Evolutionary conservation across 2,888 invertebrate genomes (phyloP), one percentile per base, ranked within the genome.

Genomic region (Leucophenga montana): DNA sequence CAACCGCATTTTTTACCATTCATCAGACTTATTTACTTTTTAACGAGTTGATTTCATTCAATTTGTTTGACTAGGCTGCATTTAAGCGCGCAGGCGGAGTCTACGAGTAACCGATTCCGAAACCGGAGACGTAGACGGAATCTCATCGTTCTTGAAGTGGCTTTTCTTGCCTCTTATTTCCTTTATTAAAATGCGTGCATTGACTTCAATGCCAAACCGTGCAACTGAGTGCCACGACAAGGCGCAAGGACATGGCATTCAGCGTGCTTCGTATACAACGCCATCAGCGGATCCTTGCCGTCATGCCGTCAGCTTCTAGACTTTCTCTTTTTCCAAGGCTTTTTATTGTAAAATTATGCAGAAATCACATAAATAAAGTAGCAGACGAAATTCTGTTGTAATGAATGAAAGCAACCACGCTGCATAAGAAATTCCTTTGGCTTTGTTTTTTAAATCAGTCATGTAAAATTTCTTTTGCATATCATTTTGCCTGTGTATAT

Each of bases 11-110:
- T 78, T 73, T 71, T 77, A 78, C 80, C 83, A 86, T 87, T 86
- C 87, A 85, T 87, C 85, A 86, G 84, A 83, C 83, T 86, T 87
- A 85, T 87, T 86, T 86, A 86, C 85, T 86, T 86, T 87, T 86
- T 86, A 86, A 86, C 86, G 86, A 87, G 87, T 86, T 87, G 86
- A 86, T 87, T 86, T 86, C 86, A 86, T 86, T 86, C 87, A 86
- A 86, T 86, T 87, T 86, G 86, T 85, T 86, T 85, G 82, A 77
- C 80, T 81, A 84, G 86, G 85, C 83, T 85, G 78, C 81, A 80
- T 39, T 39, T 39, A 71, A 77, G 82, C 20, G 27, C 33, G 22
- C 46, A 39, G 39, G 48, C 18, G 18, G 46, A 16, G 44, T n/a
- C 8, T n/a, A n/a, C n/a, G n/a, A 16, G 59, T 16, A 16, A 33